Percentiles rank a stretch among this genome's conserved stretches.
These are phyloP conservation scores for Orbicella faveolata DNA, from an alignment of 64 coral and sea anemone species.

Conservation along the genomic window DNA sequence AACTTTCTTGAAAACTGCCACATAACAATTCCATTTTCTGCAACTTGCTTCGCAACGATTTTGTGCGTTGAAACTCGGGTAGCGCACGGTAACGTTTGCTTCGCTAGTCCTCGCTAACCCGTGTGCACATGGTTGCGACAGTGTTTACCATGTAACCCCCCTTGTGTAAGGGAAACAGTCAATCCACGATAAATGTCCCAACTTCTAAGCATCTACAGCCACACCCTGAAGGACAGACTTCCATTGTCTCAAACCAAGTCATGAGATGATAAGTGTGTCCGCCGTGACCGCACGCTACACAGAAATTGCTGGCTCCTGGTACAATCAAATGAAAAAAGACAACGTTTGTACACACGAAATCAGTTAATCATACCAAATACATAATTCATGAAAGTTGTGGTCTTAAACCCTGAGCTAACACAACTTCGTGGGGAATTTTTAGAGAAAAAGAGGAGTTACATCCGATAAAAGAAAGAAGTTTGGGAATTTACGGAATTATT, in stretches of 20 bases:
- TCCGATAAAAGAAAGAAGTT: too few species aligned
- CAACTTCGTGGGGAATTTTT: too few species aligned
- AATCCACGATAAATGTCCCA: slow-evolving; percentile 64
- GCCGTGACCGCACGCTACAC: slow-evolving; percentile 88
- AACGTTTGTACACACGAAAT: neutral
- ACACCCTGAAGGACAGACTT: slow-evolving; percentile 90
- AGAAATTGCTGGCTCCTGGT: slow-evolving; percentile 89
- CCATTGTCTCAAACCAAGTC: slow-evolving; percentile 92
- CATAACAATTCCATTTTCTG: neutral
- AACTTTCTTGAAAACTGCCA: neutral
- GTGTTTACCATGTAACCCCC: too few species aligned
- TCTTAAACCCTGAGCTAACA: too few species aligned
- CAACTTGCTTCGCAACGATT: neutral
- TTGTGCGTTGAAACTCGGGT: neutral
- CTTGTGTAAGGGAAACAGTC: neutral
- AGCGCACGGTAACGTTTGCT: neutral
- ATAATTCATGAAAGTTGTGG: too few species aligned
- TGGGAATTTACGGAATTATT: too few species aligned
- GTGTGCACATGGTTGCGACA: neutral
- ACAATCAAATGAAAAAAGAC: slow-evolving; percentile 14
- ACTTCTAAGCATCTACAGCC: slow-evolving; percentile 84
- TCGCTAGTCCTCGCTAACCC: neutral
- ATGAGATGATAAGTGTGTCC: slow-evolving; percentile 88
- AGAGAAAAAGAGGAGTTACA: too few species aligned
- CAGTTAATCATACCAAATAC: neutral